Conservation (phyloP, 1,140 invertebrate species). For the Augochlora pura region DNA sequence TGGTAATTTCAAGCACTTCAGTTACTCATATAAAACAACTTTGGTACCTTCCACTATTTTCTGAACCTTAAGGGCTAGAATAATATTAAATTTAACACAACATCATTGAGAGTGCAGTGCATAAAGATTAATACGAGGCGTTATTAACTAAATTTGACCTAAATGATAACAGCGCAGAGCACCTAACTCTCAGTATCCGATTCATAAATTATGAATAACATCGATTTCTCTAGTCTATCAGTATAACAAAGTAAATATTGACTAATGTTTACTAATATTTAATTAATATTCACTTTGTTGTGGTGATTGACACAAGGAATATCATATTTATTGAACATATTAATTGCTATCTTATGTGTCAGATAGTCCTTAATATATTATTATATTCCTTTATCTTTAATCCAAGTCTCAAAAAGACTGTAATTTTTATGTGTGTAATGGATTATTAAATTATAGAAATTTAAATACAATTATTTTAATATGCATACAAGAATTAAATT, state of each 20-base stretch:
- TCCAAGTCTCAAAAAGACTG: neutral
- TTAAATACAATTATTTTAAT: neutral
- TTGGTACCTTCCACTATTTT: no score
- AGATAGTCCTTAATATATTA: neutral
- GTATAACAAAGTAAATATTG: neutral
- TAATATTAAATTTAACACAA: no score
- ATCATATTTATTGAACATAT: constrained; percentile 17
- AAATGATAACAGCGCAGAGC: neutral
- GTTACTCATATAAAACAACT: no score
- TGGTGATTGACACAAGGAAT: neutral
- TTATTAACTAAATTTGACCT: neutral
- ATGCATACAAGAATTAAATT: no score
- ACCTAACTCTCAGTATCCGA: neutral
- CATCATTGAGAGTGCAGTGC: neutral
- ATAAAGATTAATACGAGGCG: neutral
- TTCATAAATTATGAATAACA: neutral
- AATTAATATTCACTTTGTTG: neutral
- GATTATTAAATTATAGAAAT: neutral
- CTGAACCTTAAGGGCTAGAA: no score
- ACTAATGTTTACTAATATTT: neutral
- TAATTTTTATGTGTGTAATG: neutral
- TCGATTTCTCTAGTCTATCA: neutral
- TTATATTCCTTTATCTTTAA: neutral
- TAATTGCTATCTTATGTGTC: constrained; percentile 15
- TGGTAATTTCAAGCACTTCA: no score